Conservation (phyloP, 2,888 invertebrate species). For the Vanessa cardui region DNA sequence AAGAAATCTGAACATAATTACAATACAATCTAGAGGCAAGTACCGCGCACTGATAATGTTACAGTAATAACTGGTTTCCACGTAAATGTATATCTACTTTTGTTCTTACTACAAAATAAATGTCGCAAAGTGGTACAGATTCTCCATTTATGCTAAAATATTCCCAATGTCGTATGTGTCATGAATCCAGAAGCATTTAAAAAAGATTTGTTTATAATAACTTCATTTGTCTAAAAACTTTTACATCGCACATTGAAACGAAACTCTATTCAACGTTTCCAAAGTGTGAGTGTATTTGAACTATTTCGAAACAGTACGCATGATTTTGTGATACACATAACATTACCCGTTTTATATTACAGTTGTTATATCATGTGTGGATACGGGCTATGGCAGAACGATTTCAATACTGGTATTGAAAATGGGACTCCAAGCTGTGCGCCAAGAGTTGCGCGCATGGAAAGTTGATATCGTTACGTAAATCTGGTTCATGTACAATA, state of each 20-base stretch:
- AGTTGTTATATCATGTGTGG: slow-evolving; percentile 12
- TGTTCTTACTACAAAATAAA: slow-evolving; percentile 16
- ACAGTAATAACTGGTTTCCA: slow-evolving; percentile 36
- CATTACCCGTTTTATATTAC: background rate
- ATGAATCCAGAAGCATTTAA: background rate
- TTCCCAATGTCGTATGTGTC: too few relatives aligned
- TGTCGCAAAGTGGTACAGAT: background rate
- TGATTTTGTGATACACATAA: too few relatives aligned
- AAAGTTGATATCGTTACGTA: slow-evolving; percentile 69
- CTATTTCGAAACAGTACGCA: too few relatives aligned
- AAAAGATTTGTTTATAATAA: background rate
- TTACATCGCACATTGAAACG: too few relatives aligned
- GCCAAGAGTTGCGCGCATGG: slow-evolving; percentile 47
- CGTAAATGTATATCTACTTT: slow-evolving; percentile 24
- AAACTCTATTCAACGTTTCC: too few relatives aligned
- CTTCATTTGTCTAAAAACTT: too few relatives aligned
- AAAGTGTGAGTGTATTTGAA: too few relatives aligned
- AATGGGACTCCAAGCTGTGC: slow-evolving; percentile 26
- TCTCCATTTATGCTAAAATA: background rate
- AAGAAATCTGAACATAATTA: slow-evolving; percentile 15
- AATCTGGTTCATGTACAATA: slow-evolving; percentile 63
- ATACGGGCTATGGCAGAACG: slow-evolving; percentile 17
- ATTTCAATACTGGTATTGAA: slow-evolving; percentile 34
- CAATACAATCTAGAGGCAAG: slow-evolving; percentile 20
- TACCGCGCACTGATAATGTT: slow-evolving; percentile 21